A percentile compares a stretch with the other conserved stretches of the same genome.
Conservation (phyloP, 1,140 invertebrate genomes). For the Drosophila pseudoananassae region DNA sequence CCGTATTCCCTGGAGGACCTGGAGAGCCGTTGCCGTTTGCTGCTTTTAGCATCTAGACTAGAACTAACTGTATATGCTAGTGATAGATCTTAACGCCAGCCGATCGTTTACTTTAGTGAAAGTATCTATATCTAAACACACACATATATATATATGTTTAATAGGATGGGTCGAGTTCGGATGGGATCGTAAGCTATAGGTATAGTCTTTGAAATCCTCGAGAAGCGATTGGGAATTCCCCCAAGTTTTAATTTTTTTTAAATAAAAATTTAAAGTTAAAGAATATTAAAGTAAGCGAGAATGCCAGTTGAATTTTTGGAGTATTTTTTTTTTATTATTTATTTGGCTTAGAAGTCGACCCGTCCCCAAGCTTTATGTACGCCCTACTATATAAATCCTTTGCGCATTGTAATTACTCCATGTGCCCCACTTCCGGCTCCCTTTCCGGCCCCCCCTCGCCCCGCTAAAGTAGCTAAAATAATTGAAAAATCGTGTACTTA, state of each 20-base stretch:
- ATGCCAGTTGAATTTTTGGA: neutral
- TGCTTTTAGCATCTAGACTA: slow-evolving; percentile 75
- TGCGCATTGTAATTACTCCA: slow-evolving; percentile 76
- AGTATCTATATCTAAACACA: slow-evolving; percentile 15
- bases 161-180: slow-evolving; percentile 24
- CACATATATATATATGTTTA: slow-evolving; percentile 18
- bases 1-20: slow-evolving; percentile 9
- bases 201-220: neutral
- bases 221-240: neutral
- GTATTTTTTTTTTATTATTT: neutral
- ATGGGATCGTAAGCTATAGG: neutral
- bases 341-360: slow-evolving; percentile 6
- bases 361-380: slow-evolving; percentile 4
- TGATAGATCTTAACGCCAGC: slow-evolving; percentile 71
- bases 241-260: neutral
- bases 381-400: slow-evolving; percentile 29
- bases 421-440: slow-evolving; percentile 27
- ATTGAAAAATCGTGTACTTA: slow-evolving; percentile 76
- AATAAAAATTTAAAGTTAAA: neutral
- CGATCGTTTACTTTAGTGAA: slow-evolving; percentile 65
- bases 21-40: slow-evolving; percentile 41
- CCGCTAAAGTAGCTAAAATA: slow-evolving; percentile 65
- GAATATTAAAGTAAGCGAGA: neutral
- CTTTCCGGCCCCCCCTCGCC: slow-evolving; percentile 15
- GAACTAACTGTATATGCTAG: slow-evolving; percentile 72